Evolutionary conservation across 2,113 vertebrate species (phyloP).

Genomic region (Leptobrachium leishanense): DNA sequence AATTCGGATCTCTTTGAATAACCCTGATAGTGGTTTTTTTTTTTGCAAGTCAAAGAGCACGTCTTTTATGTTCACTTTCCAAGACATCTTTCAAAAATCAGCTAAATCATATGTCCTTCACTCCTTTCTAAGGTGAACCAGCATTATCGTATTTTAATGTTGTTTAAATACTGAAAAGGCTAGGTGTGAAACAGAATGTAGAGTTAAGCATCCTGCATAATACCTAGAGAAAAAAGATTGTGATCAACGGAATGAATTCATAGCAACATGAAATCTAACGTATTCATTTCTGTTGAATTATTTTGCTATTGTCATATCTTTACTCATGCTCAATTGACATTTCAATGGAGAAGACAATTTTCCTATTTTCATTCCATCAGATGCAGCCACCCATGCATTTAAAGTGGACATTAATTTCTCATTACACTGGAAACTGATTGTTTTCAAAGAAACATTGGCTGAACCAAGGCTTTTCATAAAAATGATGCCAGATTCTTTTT

Average conservation of each 20-base stretch:
- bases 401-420: slow-evolving; percentile 53
- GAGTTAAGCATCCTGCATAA: background rate
- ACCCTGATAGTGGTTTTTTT: too few species aligned
- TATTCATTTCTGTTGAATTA: background rate
- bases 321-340: slow-evolving; percentile 21
- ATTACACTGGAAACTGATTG: slow-evolving; percentile 53
- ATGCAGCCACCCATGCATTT: slow-evolving; percentile 43
- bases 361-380: slow-evolving; percentile 16
- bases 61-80: too few species aligned
- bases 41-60: too few species aligned
- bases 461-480: slow-evolving; percentile 40
- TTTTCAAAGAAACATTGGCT: slow-evolving; percentile 59
- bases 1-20: too few species aligned
- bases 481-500: too few species aligned
- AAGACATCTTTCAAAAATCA: too few species aligned
- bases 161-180: background rate
- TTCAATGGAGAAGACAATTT: slow-evolving; percentile 25
- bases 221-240: background rate
- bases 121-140: too few species aligned
- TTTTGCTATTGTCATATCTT: background rate
- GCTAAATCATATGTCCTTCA: too few species aligned
- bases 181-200: background rate
- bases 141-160: too few species aligned
- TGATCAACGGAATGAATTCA: background rate
- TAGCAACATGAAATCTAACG: fast-evolving